Evolutionary conservation across 2,113 vertebrate genomes (phyloP).

Genomic region (Salvelinus alpinus): DNA sequence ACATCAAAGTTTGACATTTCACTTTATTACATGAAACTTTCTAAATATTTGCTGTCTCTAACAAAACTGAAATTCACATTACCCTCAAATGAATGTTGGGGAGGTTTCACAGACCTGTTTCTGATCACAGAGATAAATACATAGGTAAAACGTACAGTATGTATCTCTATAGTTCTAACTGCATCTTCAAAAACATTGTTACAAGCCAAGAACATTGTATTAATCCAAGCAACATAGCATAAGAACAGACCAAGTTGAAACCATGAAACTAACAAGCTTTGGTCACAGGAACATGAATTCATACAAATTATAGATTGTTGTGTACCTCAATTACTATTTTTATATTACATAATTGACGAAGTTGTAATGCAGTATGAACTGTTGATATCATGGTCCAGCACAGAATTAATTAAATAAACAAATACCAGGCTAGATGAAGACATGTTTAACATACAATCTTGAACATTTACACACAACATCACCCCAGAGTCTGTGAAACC

Average conservation of each 20-base stretch:
- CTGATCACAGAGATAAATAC: neutral
- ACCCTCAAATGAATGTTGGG: neutral
- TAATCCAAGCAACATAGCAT: neutral
- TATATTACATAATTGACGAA: too few species aligned
- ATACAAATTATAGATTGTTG: too few species aligned
- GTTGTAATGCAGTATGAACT: too few species aligned
- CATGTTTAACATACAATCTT: neutral
- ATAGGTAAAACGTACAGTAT: neutral
- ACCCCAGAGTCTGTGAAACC: neutral
- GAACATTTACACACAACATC: neutral
- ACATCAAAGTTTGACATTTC: slow-evolving; percentile 1
- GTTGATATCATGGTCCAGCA: too few species aligned
- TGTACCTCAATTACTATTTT: too few species aligned
- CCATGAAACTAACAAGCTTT: neutral
- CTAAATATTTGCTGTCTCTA: neutral
- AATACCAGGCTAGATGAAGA: too few species aligned
- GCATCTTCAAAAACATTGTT: neutral
- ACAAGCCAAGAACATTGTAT: too few species aligned
- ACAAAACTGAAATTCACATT: slow-evolving; percentile 1
- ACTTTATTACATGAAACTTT: neutral
- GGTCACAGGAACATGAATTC: too few species aligned
- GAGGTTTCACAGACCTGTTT: neutral
- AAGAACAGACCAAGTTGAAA: neutral
- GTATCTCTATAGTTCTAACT: neutral
- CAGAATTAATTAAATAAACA: too few species aligned